Conservation (phyloP, 2,113 vertebrate genomes). For the Onychostoma macrolepis region DNA sequence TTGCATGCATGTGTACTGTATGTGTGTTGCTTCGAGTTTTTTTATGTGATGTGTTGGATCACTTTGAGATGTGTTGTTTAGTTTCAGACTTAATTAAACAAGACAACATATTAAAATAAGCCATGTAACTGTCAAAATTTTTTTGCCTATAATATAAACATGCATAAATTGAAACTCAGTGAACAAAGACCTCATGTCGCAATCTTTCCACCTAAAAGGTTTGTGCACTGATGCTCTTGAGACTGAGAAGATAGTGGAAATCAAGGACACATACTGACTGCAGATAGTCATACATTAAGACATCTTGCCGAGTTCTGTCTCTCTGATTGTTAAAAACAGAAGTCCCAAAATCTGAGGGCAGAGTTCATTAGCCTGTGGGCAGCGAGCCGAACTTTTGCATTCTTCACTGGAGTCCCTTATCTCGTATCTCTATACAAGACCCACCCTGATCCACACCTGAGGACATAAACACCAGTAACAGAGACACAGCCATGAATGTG, state of each 20-base stretch:
- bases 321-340: not conserved
- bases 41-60: not conserved
- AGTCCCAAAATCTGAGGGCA: not conserved
- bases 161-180: not conserved
- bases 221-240: not conserved
- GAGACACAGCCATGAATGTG: not conserved
- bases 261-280: not conserved
- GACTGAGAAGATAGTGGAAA: not conserved
- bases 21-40: not conserved
- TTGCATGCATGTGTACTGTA: not conserved
- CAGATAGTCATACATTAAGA: not conserved
- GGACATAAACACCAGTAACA: not conserved
- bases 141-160: not conserved
- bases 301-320: not conserved
- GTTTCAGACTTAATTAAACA: conserved; percentile 31
- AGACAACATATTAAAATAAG: conserved; percentile 42
- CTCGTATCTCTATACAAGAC: not conserved
- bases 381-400: not conserved
- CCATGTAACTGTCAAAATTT: not conserved
- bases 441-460: not conserved
- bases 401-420: not conserved
- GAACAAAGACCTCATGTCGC: not conserved
- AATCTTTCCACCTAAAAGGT: not conserved
- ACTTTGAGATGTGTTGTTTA: conserved; percentile 29
- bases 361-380: not conserved